phyloP scores from a whole-genome alignment of 2,113 vertebrate genomes.

The Pelecanus crispus region DNA sequence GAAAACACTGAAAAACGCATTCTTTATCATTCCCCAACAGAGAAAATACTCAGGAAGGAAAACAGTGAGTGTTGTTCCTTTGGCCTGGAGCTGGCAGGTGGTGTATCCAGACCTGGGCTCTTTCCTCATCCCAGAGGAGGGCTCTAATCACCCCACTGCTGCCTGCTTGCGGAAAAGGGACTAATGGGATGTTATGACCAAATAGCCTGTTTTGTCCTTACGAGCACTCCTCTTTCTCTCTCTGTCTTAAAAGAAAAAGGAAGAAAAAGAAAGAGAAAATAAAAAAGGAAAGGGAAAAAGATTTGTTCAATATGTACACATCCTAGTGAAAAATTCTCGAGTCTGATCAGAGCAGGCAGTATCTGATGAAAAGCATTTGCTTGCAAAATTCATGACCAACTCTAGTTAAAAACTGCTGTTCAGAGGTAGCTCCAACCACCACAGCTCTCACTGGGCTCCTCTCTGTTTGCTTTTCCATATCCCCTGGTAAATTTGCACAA shows the following conservation, averaged over 20 bases:
- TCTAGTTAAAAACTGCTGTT: background rate
- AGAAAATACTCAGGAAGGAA: background rate
- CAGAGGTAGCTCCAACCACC: background rate
- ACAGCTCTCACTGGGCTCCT: background rate
- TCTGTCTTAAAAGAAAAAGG: background rate
- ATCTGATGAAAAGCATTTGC: background rate
- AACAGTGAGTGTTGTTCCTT: background rate
- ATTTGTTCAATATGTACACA: background rate
- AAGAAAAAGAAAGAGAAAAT: background rate
- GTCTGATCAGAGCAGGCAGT: background rate
- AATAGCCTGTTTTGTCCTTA: background rate
- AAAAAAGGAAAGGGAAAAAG: background rate
- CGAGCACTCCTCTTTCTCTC: background rate
- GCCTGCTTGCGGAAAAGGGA: background rate
- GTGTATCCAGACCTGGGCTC: background rate
- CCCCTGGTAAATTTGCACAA: constrained; percentile 32
- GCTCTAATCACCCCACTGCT: background rate
- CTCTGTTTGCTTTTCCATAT: constrained; percentile 35
- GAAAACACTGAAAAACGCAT: background rate
- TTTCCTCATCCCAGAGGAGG: background rate
- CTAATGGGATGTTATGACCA: background rate
- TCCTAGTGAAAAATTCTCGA: background rate
- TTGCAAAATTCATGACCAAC: background rate
- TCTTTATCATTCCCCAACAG: background rate
- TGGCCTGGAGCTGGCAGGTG: background rate